Evolutionary conservation across 1,140 invertebrate species (phyloP).

Genomic region (Dufourea novaeangliae): DNA sequence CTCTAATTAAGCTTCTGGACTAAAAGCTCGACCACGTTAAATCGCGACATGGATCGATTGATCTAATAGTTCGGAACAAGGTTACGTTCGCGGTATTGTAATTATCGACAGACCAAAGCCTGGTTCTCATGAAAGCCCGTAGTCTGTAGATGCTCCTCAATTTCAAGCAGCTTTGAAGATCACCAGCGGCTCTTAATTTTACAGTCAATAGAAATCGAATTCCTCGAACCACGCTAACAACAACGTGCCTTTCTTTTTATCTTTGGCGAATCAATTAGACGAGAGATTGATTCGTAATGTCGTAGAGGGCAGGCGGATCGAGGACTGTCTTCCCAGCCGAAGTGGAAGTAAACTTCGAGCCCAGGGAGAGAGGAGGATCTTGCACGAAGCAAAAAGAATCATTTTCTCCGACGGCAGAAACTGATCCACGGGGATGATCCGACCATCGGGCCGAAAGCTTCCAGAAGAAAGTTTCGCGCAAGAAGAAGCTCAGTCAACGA

Average conservation of each 20-base stretch:
- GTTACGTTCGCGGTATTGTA: constrained; percentile 19
- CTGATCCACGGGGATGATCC: constrained; percentile 35
- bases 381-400: background rate
- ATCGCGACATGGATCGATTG: background rate
- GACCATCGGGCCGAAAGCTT: constrained; percentile 18
- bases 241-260: no score
- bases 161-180: constrained; percentile 6
- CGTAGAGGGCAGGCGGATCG: background rate
- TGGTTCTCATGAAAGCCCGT: background rate
- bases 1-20: background rate
- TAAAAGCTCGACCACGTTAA: constrained; percentile 18
- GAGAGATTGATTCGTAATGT: background rate
- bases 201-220: no score
- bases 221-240: background rate
- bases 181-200: background rate
- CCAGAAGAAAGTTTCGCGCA: constrained; percentile 10
- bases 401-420: constrained; percentile 18
- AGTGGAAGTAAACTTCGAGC: background rate
- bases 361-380: background rate
- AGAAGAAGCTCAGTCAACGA: constrained; percentile 32
- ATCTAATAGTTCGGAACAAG: constrained; percentile 7
- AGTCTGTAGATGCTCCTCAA: background rate
- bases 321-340: background rate
- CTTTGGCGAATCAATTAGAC: background rate
- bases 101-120: background rate